phyloP scores from a whole-genome alignment of 1,140 invertebrate genomes.

The Magallana ariakensis region DNA sequence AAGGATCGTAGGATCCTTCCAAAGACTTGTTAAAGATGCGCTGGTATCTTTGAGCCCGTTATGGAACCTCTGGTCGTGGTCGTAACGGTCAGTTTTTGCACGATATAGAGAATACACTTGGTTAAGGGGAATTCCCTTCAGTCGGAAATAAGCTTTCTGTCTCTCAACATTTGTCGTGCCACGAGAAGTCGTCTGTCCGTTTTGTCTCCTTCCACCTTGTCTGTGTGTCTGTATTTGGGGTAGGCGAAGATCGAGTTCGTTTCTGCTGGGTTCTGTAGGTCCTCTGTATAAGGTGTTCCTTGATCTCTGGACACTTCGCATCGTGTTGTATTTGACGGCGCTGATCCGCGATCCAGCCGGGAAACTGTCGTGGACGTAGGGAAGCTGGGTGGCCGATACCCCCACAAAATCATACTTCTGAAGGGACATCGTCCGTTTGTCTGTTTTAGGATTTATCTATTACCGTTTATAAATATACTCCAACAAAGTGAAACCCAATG shows the following conservation, averaged over 20 bases:
- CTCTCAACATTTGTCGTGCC: slow-evolving; percentile 47
- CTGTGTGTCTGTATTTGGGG: slow-evolving; percentile 2
- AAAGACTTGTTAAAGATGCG: slow-evolving; percentile 43
- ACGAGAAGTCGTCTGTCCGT: background rate
- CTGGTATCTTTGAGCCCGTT: slow-evolving; percentile 26
- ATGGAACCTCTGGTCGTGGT: background rate
- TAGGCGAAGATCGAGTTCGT: background rate
- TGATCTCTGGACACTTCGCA: slow-evolving; percentile 49
- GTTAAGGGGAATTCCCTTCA: slow-evolving; percentile 52
- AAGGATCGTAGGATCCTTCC: background rate
- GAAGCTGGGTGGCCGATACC: slow-evolving; percentile 51
- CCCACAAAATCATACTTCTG: slow-evolving; percentile 57
- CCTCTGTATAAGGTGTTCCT: slow-evolving; percentile 43
- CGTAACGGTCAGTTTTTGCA: slow-evolving; percentile 41
- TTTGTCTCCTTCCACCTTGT: background rate
- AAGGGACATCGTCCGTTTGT: slow-evolving; percentile 17
- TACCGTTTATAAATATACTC: background rate
- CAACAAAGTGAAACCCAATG: background rate
- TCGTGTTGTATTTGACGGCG: slow-evolving; percentile 48
- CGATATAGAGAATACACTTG: slow-evolving; percentile 52
- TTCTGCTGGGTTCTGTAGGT: slow-evolving; percentile 1
- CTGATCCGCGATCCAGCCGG: slow-evolving; percentile 47
- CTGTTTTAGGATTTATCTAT: no score
- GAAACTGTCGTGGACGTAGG: slow-evolving; percentile 58
- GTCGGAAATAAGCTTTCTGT: slow-evolving; percentile 56